Percentiles rank a stretch among this genome's conserved stretches.
These are phyloP conservation scores for Drosophila rufa DNA, from an alignment of 1,140 invertebrate genomes.

Conservation along the genomic window DNA sequence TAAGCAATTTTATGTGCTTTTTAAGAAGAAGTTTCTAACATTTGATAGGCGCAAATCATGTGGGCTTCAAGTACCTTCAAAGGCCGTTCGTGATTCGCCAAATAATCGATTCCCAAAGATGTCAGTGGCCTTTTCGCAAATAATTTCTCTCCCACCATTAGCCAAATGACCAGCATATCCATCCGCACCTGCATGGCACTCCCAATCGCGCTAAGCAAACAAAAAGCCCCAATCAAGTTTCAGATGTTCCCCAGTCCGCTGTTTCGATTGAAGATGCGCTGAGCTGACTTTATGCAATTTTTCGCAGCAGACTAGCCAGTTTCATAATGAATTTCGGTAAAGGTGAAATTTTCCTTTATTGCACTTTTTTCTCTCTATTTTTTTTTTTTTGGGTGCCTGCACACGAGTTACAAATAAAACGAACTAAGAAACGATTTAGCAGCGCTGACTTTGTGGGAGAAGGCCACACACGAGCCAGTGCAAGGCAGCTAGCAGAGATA, in stretches of 20 bases:
- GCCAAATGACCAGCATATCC: conserved; percentile 51
- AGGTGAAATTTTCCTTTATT: conserved; percentile 65
- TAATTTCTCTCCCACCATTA: conserved; percentile 54
- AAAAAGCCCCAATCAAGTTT: conserved; percentile 64
- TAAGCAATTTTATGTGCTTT: not conserved
- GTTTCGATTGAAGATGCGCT: conserved; percentile 69
- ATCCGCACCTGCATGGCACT: conserved; percentile 62
- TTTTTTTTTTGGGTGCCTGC: conserved; percentile 19
- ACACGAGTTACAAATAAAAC: conserved; percentile 38
- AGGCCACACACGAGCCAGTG: conserved; percentile 64
- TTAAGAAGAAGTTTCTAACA: not conserved
- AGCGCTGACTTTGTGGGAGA: conserved; percentile 28
- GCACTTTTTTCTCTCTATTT: not conserved
- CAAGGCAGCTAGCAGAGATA: conserved; percentile 47
- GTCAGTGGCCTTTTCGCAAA: conserved; percentile 23
- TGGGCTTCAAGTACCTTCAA: not conserved
- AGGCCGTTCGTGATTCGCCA: not conserved
- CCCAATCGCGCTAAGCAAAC: conserved; percentile 46
- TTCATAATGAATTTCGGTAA: conserved; percentile 72
- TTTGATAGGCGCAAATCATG: not conserved
- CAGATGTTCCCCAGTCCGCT: conserved; percentile 21
- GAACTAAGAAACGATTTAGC: conserved; percentile 55
- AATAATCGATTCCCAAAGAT: conserved; percentile 31
- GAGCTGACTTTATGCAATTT: conserved; percentile 74
- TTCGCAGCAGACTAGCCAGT: conserved; percentile 53